Conservation (phyloP, 2,888 invertebrate species). For the Urechis unicinctus region DNA sequence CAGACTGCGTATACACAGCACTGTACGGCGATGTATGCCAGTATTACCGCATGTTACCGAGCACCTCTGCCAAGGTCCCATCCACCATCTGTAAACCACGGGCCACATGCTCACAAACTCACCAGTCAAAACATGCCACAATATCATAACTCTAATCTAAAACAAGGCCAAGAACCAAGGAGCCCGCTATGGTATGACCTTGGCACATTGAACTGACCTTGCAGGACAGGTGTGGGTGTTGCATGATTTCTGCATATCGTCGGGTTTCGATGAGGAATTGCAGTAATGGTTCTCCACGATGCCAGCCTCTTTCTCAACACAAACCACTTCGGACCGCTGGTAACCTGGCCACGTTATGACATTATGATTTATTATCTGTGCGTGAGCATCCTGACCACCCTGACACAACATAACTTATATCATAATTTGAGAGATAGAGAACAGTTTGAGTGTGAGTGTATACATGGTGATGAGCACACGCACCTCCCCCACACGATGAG, state of each 20-base stretch:
- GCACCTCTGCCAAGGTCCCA: conserved; percentile 80
- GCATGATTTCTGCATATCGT: conserved; percentile 62
- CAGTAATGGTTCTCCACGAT: conserved; percentile 57
- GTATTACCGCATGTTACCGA: conserved; percentile 61
- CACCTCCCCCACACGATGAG: conserved; percentile 72
- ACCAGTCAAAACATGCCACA: not conserved
- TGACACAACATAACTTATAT: too few species aligned
- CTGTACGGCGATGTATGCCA: conserved; percentile 47
- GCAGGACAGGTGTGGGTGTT: conserved; percentile 63
- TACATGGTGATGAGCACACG: too few species aligned
- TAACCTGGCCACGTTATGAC: conserved; percentile 8
- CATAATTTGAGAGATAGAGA: too few species aligned
- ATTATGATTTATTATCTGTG: too few species aligned
- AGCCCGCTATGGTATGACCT: too few species aligned
- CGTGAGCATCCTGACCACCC: too few species aligned
- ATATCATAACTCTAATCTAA: not conserved
- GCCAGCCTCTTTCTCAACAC: conserved; percentile 58
- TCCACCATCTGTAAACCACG: conserved; percentile 67
- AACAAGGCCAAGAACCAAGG: too few species aligned
- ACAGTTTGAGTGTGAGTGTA: too few species aligned
- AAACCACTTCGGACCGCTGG: conserved; percentile 51
- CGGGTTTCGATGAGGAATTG: conserved; percentile 38
- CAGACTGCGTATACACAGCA: conserved; percentile 50
- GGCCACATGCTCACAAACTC: not conserved
- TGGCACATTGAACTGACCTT: too few species aligned